phyloP scores from a whole-genome alignment of 2,113 vertebrate species.

The Speoplatyrhinus poulsoni region DNA sequence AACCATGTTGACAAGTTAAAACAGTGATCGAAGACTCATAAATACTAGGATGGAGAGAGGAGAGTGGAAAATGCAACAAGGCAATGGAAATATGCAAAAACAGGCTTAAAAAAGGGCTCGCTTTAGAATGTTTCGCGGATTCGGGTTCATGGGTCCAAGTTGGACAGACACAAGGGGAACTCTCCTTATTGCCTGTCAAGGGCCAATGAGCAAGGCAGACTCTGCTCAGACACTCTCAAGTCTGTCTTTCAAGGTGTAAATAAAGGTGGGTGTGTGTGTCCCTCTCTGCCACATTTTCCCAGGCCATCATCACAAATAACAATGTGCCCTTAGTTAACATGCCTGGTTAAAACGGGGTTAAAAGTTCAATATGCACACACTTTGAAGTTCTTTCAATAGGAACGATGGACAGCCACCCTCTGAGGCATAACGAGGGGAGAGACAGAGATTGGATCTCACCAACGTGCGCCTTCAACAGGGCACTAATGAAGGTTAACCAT shows the following conservation, averaged over 20 bases:
- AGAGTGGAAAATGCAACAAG: neutral
- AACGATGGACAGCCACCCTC: conserved; percentile 15
- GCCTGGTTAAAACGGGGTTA: conserved; percentile 1
- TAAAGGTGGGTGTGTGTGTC: neutral
- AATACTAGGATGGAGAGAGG: neutral
- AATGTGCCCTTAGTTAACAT: neutral
- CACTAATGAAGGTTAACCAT: conserved; percentile 68
- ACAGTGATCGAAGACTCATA: conserved; percentile 12
- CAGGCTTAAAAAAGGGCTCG: neutral
- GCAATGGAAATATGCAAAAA: conserved; percentile 20
- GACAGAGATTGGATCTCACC: conserved; percentile 62
- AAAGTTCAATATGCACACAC: conserved; percentile 35
- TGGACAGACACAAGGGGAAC: neutral
- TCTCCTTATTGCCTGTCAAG: no score
- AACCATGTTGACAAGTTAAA: conserved; percentile 45
- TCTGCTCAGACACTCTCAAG: neutral
- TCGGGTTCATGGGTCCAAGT: neutral
- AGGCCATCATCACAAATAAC: neutral
- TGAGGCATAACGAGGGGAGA: conserved; percentile 46
- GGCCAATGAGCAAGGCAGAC: neutral
- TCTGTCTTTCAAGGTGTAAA: neutral
- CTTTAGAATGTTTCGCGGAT: neutral
- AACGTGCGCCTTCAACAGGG: conserved; percentile 68
- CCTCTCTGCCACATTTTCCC: neutral
- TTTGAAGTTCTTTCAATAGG: conserved; percentile 19